phyloP scores from a whole-genome alignment of 2,888 invertebrate genomes.

The Erebia epiphron region DNA sequence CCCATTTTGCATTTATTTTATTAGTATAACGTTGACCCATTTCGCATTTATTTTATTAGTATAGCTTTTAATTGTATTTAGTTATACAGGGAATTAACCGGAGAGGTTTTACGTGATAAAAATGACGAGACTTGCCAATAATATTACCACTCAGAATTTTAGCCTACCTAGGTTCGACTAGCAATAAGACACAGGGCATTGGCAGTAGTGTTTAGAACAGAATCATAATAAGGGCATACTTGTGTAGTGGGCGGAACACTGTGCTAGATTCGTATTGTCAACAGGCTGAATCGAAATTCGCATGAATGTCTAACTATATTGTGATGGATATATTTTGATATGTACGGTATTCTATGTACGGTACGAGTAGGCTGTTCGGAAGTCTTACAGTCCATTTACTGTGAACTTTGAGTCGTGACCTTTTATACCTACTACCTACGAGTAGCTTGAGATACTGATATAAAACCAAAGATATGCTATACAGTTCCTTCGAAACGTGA shows the following conservation, averaged over 20 bases:
- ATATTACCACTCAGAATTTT: too few relatives aligned
- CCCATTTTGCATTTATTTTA: too few relatives aligned
- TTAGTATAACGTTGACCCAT: too few relatives aligned
- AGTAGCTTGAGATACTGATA: background rate
- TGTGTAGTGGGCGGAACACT: slow-evolving; percentile 11
- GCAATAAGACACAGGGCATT: too few relatives aligned
- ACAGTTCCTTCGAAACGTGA: background rate
- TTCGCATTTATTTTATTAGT: too few relatives aligned
- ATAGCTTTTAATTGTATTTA: too few relatives aligned
- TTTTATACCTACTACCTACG: slow-evolving; percentile 2
- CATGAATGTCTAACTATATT: slow-evolving; percentile 65
- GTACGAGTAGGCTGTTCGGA: slow-evolving; percentile 26
- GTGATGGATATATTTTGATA: slow-evolving; percentile 64
- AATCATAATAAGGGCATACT: too few relatives aligned
- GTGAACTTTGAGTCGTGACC: slow-evolving; percentile 31
- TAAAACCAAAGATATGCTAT: slow-evolving; percentile 3
- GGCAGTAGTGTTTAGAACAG: too few relatives aligned
- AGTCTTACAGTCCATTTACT: slow-evolving; percentile 35
- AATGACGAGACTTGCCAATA: too few relatives aligned
- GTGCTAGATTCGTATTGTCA: slow-evolving; percentile 45
- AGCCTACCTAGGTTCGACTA: too few relatives aligned
- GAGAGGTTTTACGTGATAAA: too few relatives aligned
- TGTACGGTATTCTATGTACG: slow-evolving; percentile 11
- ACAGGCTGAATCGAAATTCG: slow-evolving; percentile 54
- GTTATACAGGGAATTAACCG: too few relatives aligned